These are phyloP conservation scores for Drosophila ogumai DNA, from an alignment of 1,140 invertebrate species.

Conservation along the genomic window DNA sequence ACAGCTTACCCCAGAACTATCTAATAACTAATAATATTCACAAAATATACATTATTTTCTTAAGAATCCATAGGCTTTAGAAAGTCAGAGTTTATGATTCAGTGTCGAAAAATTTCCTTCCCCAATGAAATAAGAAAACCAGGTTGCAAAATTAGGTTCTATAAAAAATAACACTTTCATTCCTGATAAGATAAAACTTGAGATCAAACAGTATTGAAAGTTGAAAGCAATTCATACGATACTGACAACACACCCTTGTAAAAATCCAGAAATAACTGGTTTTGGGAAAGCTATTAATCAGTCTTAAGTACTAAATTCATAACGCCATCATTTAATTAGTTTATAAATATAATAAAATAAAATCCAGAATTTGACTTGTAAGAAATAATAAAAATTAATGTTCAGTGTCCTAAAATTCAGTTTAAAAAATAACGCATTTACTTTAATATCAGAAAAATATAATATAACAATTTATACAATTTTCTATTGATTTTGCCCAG, in stretches of 20 bases:
- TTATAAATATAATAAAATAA: not conserved
- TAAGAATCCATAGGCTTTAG: not conserved
- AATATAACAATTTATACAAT: not conserved
- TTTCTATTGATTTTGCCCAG: not conserved
- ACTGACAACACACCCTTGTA: not conserved
- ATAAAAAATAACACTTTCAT: not conserved
- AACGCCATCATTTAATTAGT: not conserved
- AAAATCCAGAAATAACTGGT: not conserved
- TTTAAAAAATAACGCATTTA: no score
- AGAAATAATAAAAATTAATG: not conserved
- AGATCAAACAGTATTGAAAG: not conserved
- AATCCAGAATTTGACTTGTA: not conserved
- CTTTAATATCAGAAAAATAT: no score
- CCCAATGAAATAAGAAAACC: not conserved
- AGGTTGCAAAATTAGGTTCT: not conserved
- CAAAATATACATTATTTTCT: not conserved
- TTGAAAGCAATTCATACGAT: not conserved
- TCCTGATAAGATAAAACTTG: slow-evolving; percentile 4
- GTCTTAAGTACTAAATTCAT: not conserved
- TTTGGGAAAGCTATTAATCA: not conserved
- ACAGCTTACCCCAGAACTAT: not conserved
- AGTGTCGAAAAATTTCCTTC: not conserved
- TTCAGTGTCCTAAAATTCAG: no score
- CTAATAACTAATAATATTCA: no score
- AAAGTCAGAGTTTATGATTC: not conserved